phyloP scores from a whole-genome alignment of 2,113 vertebrate genomes.

The cat (Felis catus) region DNA sequence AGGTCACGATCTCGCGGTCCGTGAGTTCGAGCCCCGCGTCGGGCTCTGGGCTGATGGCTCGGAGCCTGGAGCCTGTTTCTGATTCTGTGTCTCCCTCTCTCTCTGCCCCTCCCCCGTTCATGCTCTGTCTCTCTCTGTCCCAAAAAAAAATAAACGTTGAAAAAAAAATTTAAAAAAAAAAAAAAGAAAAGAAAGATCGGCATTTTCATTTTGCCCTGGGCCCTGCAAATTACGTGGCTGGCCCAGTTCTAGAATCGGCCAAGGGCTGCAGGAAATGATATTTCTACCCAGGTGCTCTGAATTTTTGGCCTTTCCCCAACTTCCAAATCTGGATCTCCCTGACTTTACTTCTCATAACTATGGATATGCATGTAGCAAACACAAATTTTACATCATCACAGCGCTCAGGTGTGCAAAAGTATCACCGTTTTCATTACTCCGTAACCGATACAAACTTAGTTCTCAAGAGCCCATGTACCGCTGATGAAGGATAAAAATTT shows the following conservation, averaged over 20 bases:
- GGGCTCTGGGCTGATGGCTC: no score
- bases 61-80: no score
- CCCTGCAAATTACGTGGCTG: background rate
- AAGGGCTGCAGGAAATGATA: background rate
- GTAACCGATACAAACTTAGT: background rate
- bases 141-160: no score
- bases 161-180: no score
- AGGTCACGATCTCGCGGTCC: no score
- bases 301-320: constrained; percentile 9
- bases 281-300: constrained; percentile 7
- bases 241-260: background rate
- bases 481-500: background rate
- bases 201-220: background rate
- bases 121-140: no score
- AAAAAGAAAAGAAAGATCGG: background rate
- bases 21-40: no score
- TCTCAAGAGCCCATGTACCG: background rate
- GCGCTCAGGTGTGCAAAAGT: background rate
- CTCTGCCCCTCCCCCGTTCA: no score
- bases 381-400: background rate
- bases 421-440: background rate
- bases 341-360: background rate
- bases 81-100: no score
- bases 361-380: background rate
- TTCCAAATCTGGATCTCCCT: background rate